Conservation (phyloP, 2,888 invertebrate species). For the Gerris lacustris region DNA sequence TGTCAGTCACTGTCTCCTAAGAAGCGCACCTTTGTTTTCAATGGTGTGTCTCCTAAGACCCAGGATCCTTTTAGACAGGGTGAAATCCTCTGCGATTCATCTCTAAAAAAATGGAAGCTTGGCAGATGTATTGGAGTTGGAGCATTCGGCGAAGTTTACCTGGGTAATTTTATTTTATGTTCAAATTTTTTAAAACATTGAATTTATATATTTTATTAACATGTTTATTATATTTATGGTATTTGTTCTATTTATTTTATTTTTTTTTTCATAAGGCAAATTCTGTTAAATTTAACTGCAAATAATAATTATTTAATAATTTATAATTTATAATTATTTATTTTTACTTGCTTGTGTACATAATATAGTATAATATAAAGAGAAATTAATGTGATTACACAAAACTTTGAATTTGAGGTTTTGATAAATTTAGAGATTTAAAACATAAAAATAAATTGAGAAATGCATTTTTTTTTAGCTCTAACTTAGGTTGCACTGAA, state of each 20-base stretch:
- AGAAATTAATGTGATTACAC: too few relatives aligned
- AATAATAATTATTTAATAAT: too few relatives aligned
- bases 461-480: too few relatives aligned
- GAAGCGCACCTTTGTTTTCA: not conserved
- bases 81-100: conserved; percentile 65
- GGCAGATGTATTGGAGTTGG: conserved; percentile 78
- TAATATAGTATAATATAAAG: too few relatives aligned
- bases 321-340: too few relatives aligned
- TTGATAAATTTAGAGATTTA: too few relatives aligned
- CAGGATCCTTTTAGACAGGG: conserved; percentile 48
- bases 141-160: conserved; percentile 87
- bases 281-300: too few relatives aligned
- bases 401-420: too few relatives aligned
- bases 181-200: conserved; percentile 8
- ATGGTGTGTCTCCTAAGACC: not conserved
- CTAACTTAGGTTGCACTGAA: too few relatives aligned
- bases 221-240: conserved; percentile 12
- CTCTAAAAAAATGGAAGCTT: conserved; percentile 72
- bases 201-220: not conserved
- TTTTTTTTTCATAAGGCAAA: too few relatives aligned
- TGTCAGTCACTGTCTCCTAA: conserved; percentile 6
- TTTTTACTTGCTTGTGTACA: too few relatives aligned
- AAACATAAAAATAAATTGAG: too few relatives aligned
- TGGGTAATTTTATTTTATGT: conserved; percentile 40
- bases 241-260: conserved; percentile 1